Conservation (phyloP, 92 coral and sea anemone species). For the Virgularia gustaviana region DNA sequence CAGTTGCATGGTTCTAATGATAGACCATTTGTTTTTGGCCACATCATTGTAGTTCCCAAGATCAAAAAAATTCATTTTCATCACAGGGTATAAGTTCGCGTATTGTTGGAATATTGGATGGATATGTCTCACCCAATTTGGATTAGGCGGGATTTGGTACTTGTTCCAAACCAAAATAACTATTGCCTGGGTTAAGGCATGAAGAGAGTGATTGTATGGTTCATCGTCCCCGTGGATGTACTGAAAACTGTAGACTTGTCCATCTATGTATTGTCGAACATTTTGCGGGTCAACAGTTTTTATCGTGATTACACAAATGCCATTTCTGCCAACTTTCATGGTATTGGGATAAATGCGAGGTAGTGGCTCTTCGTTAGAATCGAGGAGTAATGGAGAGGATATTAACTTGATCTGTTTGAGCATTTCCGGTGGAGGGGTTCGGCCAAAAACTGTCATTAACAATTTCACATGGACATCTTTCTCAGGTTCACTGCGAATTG, state of each 20-base stretch:
- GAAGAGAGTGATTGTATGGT: neutral
- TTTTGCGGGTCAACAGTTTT: slow-evolving; percentile 56
- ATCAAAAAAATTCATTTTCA: slow-evolving; percentile 41
- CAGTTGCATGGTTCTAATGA: slow-evolving; percentile 32
- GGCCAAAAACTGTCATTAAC: slow-evolving; percentile 61
- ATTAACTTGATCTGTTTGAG: too few species aligned
- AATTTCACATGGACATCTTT: slow-evolving; percentile 42
- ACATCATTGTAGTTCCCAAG: slow-evolving; percentile 46
- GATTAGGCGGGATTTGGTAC: slow-evolving; percentile 9
- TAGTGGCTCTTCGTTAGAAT: too few species aligned
- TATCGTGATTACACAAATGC: slow-evolving; percentile 42
- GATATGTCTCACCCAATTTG: slow-evolving; percentile 43
- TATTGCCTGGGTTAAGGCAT: slow-evolving; percentile 42
- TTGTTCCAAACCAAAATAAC: slow-evolving; percentile 37
- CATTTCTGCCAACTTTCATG: slow-evolving; percentile 40
- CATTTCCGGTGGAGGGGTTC: slow-evolving; percentile 42
- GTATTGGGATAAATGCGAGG: neutral
- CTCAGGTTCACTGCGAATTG: slow-evolving; percentile 50
- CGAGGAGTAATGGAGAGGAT: too few species aligned
- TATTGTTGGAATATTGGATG: slow-evolving; percentile 43
- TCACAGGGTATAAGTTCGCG: slow-evolving; percentile 44
- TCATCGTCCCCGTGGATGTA: neutral
- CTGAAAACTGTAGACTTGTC: slow-evolving; percentile 47
- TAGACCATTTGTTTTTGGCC: slow-evolving; percentile 6
- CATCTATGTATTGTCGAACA: slow-evolving; percentile 58